Evolutionary conservation across 2,113 vertebrate species (phyloP).

Genomic region (Cyphomyrus discorhynchus): DNA sequence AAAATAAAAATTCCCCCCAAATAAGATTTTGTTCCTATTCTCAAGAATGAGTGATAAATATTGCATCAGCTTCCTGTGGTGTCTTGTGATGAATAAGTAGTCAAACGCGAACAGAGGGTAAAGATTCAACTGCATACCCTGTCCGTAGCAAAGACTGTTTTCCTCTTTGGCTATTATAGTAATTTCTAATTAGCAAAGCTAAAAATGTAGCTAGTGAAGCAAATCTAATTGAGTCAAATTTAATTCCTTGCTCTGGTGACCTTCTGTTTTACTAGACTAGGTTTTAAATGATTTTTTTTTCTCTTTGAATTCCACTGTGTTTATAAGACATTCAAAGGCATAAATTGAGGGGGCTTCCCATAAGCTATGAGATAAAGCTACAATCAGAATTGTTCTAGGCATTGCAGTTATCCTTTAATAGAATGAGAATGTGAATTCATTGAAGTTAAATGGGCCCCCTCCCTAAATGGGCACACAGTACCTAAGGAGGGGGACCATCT

Average conservation of each 20-base stretch:
- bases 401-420: neutral
- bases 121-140: neutral
- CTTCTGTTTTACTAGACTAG: neutral
- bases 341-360: neutral
- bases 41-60: neutral
- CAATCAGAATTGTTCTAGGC: neutral
- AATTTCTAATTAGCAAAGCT: neutral
- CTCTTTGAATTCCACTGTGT: neutral
- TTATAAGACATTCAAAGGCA: neutral
- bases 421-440: neutral
- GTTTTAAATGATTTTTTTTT: neutral
- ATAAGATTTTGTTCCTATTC: neutral
- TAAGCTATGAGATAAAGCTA: neutral
- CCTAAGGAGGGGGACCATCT: neutral
- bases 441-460: neutral
- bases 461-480: neutral
- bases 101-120: neutral
- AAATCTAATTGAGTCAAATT: neutral
- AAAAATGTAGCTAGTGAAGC: neutral
- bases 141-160: neutral
- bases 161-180: neutral
- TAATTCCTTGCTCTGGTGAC: neutral
- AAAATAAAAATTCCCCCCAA: neutral
- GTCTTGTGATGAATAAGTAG: neutral
- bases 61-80: neutral